Conservation (phyloP, 2,113 vertebrate species). For the Lophura nycthemera region DNA sequence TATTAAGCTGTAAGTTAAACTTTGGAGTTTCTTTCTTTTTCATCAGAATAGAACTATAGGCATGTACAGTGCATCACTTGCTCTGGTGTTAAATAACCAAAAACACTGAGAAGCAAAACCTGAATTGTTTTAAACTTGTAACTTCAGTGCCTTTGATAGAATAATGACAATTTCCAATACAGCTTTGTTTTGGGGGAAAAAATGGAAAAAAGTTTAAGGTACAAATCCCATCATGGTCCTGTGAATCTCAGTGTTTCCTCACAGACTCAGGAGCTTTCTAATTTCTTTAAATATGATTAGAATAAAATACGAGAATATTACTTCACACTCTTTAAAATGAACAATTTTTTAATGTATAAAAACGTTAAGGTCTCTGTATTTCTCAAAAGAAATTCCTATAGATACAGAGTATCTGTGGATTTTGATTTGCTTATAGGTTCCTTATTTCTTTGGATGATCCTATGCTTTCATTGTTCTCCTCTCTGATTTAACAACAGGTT, state of each 20-base stretch:
- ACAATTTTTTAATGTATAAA: background rate
- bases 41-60: background rate
- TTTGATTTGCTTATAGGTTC: background rate
- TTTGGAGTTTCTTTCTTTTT: background rate
- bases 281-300: background rate
- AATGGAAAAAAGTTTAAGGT: background rate
- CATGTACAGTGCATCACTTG: background rate
- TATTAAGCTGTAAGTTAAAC: background rate
- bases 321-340: background rate
- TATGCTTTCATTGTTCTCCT: background rate
- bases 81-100: background rate
- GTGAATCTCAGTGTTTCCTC: background rate
- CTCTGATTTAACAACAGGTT: background rate
- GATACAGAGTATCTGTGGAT: background rate
- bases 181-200: background rate
- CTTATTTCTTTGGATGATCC: background rate
- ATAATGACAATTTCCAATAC: background rate
- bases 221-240: background rate
- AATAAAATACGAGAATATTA: background rate
- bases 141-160: background rate
- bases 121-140: background rate
- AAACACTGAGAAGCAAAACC: background rate
- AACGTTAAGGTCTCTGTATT: background rate
- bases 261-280: background rate
- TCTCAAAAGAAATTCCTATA: background rate